Evolutionary conservation across 2,888 invertebrate species (phyloP), one percentile per base, ranked within the genome.

Genomic region (Oligia latruncula): DNA sequence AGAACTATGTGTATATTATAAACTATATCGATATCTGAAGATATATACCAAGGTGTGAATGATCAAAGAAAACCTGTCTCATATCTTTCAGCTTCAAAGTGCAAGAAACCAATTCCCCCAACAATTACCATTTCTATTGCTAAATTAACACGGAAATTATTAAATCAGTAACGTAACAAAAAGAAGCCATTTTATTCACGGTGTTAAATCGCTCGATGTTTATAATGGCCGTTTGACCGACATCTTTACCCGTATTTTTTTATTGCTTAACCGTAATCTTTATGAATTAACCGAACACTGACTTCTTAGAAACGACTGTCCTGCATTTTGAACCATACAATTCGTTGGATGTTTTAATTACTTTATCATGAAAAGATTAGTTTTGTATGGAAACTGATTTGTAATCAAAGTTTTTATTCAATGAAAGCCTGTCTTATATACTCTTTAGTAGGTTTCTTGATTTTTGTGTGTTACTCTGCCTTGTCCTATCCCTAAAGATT

Each of bases 141-240:
- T 52, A 78, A 82, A 46, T 74, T 15, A 75, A 78, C 55, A 75
- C 72, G 78, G 78, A 85, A 72, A 82, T 66, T 3, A 82, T 71
- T 29, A 62, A 85, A 77, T 71, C 72, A 64, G 72, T 75, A 82
- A 78, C 74, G 78, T 65, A 77, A 72, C 64, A 74, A 81, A 67
- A 83, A 72, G 67, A 81, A 43, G 66, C 64, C 40, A 73, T 87
- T 83, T 82, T 83, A 60, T 88, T 75, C 76, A 81, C 78, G 83
- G 81, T 75, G 71, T 88, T 77, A 71, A 79, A 75, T 82, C 78
- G 82, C 74, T 66, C 78, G 73, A 40, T 82, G 80, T 85, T 87
- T 84, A 82, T 86, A 87, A 89, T 87, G 75, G 11, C 83, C 81
- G 87, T 88, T 88, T 84, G 89, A 81, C 89, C 89, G 85, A 87